Percentiles rank a stretch among this genome's conserved stretches.
phyloP scores from a whole-genome alignment of 2,113 vertebrate genomes.

The Emydocephalus ijimae region DNA sequence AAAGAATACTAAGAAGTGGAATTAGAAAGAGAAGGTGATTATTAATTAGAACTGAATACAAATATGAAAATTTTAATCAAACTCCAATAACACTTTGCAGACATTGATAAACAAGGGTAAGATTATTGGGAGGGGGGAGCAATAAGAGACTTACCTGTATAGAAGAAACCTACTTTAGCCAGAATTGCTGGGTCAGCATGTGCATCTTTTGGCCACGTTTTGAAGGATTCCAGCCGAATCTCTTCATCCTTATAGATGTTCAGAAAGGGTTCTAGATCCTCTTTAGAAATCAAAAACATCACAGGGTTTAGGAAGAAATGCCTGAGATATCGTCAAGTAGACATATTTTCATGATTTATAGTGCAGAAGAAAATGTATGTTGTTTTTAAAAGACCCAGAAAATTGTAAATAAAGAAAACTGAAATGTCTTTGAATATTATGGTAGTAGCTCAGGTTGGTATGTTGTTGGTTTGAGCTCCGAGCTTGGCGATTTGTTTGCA shows the following conservation, averaged over 20 bases:
- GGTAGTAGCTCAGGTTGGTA: too few relatives aligned
- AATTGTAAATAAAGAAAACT: background rate
- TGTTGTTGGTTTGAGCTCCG: too few relatives aligned
- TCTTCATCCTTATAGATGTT: constrained; percentile 38
- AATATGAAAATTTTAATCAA: too few relatives aligned
- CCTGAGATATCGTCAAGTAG: background rate
- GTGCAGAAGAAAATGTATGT: background rate
- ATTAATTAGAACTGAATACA: background rate
- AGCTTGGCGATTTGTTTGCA: too few relatives aligned
- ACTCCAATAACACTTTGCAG: background rate
- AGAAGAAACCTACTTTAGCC: constrained; percentile 29
- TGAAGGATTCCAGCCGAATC: constrained; percentile 30
- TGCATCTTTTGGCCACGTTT: constrained; percentile 37
- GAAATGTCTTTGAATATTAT: too few relatives aligned
- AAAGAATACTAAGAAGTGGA: background rate
- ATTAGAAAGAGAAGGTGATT: too few relatives aligned
- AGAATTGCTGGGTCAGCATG: constrained; percentile 8
- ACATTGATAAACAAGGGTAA: background rate
- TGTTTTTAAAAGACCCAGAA: background rate
- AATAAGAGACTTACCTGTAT: constrained; percentile 13
- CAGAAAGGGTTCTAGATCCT: background rate
- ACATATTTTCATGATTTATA: background rate
- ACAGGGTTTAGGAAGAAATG: background rate
- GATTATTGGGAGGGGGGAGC: background rate
- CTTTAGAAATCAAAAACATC: constrained; percentile 11